Evolutionary conservation across 2,888 invertebrate genomes (phyloP), one percentile per base, ranked within the genome.

Genomic region (Rhagonycha fulva): DNA sequence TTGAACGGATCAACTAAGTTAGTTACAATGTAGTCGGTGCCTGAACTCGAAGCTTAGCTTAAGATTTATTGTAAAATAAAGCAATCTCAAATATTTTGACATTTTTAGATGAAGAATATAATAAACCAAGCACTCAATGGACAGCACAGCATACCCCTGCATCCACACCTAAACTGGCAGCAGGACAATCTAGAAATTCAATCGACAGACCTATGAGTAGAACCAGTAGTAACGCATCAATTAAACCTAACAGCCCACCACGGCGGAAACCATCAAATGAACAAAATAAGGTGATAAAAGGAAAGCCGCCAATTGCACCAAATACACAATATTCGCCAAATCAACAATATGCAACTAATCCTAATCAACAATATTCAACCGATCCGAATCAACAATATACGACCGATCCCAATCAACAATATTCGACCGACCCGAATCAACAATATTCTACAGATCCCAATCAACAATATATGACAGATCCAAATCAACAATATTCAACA

Each of bases 81-180:
- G 47, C 7, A 47, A n/a, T 47, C 5, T 47, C 2, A 47, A 47
- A 47, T 47, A 4, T 47, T 7, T 47, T 47, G 9, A 12, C 12
- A 12, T 14, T 75, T 79, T 14, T 76, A 85, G 85, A 84, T 84
- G 85, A 84, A 78, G 82, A 82, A 77, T 80, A 81, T 83, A 79
- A 81, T 83, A 68, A 82, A 81, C 78, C 80, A 80, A 82, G 82
- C 82, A 82, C 80, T 84, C 82, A 83, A 83, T 82, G 82, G 84
- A 72, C 81, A 81, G 78, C 83, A 83, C 83, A 82, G 77, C 79
- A 79, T 75, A 32, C 69, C 63, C 77, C 66, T 10, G 23, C 10
- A 61, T 19, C 71, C 62, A 73, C 73, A 47, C 62, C 62, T 19
- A 76, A 80, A 68, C 62, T 81, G 79, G 68, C 74, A 80, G 71